Evolutionary conservation across 23 tunicate species (phyloP), one percentile per base, ranked within the genome.

Genomic region (Halocynthia roretzi): DNA sequence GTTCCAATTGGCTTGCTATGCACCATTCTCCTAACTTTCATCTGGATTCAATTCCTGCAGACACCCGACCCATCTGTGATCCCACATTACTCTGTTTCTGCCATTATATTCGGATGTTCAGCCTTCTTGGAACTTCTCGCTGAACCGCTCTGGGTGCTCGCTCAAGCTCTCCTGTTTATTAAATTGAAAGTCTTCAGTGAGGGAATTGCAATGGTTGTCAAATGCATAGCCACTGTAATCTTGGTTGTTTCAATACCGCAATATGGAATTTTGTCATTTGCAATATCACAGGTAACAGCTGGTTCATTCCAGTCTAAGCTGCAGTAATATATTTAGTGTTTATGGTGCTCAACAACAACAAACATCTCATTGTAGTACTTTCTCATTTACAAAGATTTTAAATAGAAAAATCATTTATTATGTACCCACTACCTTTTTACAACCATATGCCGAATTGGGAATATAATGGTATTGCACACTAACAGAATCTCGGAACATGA

Each of bases 111-210:
- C 78, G 98, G 93, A 17, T 50, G 65, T 54, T 92, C 87, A 65
- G 92, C 92, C 7, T 72, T 82, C 76, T 22, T 82, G 18, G 92
- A 92, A 68, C 75, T 92, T 5, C 9, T 79, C 2, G 88, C 72
- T 22, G 98, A 92, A 68, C 98, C 98, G 7, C 69, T 92, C 21
- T 82, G 84, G 87, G 78, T 92, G 14, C 58, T 92, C 8, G 90
- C 81, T 18, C 90, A 92, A 80, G 68, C 82, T 7, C 79, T 86
- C 73, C 71, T 86, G 64, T 86, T 92, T 62, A 84, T 92, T 44
- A 86, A 86, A 72, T 72, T 92, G 81, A 82, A 77, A 75, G 98
- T 92, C 40, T 48, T 85, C 22, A 70, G 77, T 19, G 97, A 90
- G 72, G 90, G 97, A 31, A 56, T 80, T 11, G 87, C 97, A 6